Evolutionary conservation across 2,797 vertebrate species (phyloP).

Genomic region (Gymnoscopelus microlampas): DNA sequence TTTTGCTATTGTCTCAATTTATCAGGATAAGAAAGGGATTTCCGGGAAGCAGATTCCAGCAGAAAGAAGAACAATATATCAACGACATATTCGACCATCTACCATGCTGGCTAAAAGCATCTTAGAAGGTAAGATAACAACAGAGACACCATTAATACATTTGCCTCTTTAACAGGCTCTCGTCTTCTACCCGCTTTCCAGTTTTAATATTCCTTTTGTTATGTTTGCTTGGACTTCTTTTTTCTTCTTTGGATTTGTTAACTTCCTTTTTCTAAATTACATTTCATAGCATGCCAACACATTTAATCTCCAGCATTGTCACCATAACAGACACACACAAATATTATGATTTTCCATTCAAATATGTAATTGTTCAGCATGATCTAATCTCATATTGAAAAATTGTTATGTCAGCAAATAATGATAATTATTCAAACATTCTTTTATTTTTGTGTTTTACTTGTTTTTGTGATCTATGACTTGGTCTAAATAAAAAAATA

Average conservation of each 20-base stretch:
- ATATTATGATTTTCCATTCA: too few species aligned
- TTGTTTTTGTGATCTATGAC: not conserved
- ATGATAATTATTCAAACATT: too few species aligned
- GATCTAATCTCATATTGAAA: not conserved
- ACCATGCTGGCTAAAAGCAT: slow-evolving; percentile 98
- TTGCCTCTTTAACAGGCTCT: slow-evolving; percentile 16
- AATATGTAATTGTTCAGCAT: not conserved
- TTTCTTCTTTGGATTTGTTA: slow-evolving; percentile 79
- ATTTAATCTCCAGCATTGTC: not conserved
- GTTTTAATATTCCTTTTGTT: slow-evolving; percentile 69
- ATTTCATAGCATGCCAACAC: not conserved
- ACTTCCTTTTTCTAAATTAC: slow-evolving; percentile 52
- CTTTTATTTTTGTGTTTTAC: not conserved
- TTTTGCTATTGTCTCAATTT: slow-evolving; percentile 35
- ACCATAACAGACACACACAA: too few species aligned
- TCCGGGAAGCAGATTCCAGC: slow-evolving; percentile 88
- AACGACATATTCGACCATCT: slow-evolving; percentile 91
- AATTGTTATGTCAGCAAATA: too few species aligned
- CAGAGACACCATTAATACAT: slow-evolving; percentile 3
- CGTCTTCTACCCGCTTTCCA: slow-evolving; percentile 34
- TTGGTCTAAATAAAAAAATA: too few species aligned
- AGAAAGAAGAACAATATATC: slow-evolving; percentile 91
- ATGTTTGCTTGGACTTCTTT: slow-evolving; percentile 83
- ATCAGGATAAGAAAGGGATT: slow-evolving; percentile 96
- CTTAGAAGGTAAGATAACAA: slow-evolving; percentile 88